Evolutionary conservation across 2,888 invertebrate genomes (phyloP).

Genomic region (Leptura quadrifasciata): DNA sequence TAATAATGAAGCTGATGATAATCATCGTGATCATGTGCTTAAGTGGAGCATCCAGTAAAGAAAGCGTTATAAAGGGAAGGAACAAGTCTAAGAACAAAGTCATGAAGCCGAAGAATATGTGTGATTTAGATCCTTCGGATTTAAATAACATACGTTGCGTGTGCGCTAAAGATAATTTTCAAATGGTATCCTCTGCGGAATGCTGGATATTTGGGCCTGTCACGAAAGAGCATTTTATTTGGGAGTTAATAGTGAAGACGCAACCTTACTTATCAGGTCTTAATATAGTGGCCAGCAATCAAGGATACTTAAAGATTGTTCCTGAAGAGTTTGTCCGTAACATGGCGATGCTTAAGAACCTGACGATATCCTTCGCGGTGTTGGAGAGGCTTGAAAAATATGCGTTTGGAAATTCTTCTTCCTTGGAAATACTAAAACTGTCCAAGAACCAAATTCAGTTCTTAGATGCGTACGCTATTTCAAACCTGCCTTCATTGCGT

Average conservation of each 20-base stretch:
- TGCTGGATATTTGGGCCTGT: constrained; percentile 85
- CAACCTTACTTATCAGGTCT: constrained; percentile 83
- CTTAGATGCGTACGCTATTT: constrained; percentile 82
- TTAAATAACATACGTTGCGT: constrained; percentile 76
- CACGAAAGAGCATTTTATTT: constrained; percentile 81
- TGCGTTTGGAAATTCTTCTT: constrained; percentile 85
- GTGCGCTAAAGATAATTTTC: constrained; percentile 77
- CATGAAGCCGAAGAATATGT: constrained; percentile 44
- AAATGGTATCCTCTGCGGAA: constrained; percentile 82
- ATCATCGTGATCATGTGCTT: constrained; percentile 48
- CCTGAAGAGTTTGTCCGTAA: constrained; percentile 76
- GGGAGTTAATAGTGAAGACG: constrained; percentile 82
- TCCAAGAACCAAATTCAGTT: constrained; percentile 83
- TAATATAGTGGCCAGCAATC: constrained; percentile 83
- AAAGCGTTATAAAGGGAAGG: constrained; percentile 42
- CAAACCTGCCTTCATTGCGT: constrained; percentile 82
- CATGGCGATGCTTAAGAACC: constrained; percentile 79
- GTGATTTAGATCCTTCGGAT: constrained; percentile 48
- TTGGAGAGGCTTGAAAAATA: constrained; percentile 82
- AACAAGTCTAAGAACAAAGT: constrained; percentile 47
- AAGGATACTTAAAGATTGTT: constrained; percentile 82
- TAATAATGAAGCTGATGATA: constrained; percentile 45
- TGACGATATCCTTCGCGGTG: constrained; percentile 84
- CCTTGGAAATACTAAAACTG: constrained; percentile 81
- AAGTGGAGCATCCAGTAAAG: constrained; percentile 46